A percentile compares a stretch with the other conserved stretches of the same genome.
phyloP scores from a whole-genome alignment of 1,140 invertebrate genomes.

The Calliopsis andreniformis region DNA sequence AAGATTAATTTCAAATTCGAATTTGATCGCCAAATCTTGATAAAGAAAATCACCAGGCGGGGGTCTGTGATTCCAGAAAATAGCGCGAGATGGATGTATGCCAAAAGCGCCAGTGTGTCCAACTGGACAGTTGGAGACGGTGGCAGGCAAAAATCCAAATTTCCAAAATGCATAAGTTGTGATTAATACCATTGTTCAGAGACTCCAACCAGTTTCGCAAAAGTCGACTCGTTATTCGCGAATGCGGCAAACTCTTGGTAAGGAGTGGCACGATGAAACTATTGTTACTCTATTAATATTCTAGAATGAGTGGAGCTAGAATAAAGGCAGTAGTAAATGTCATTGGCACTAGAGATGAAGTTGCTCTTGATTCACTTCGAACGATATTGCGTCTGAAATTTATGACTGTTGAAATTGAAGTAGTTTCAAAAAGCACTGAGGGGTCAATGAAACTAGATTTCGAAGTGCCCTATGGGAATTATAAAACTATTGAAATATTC shows the following conservation, averaged over 20 bases:
- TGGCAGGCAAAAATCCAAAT: conserved; percentile 67
- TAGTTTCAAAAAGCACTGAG: conserved; percentile 6
- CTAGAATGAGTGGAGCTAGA: conserved; percentile 10
- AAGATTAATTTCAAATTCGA: conserved; percentile 60
- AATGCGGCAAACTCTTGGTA: conserved; percentile 34
- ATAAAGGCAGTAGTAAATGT: conserved; percentile 49
- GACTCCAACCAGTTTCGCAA: conserved; percentile 23
- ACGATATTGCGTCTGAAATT: not conserved
- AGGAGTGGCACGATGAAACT: conserved; percentile 29
- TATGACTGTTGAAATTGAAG: not conserved
- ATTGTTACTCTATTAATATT: conserved; percentile 2
- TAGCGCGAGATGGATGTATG: conserved; percentile 56
- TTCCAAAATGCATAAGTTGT: conserved; percentile 51
- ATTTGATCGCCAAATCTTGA: conserved; percentile 60
- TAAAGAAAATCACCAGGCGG: conserved; percentile 39
- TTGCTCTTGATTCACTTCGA: conserved; percentile 15
- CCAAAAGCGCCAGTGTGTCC: conserved; percentile 56
- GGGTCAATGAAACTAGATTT: not conserved
- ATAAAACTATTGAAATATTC: too few relatives aligned
- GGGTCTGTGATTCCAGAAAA: conserved; percentile 41
- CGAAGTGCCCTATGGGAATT: too few relatives aligned
- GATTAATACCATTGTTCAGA: not conserved
- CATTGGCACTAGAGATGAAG: conserved; percentile 49
- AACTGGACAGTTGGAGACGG: conserved; percentile 50
- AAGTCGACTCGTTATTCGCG: conserved; percentile 28